Evolutionary conservation across 92 coral and sea anemone species (phyloP).

Genomic region (Zoanthus sociatus): DNA sequence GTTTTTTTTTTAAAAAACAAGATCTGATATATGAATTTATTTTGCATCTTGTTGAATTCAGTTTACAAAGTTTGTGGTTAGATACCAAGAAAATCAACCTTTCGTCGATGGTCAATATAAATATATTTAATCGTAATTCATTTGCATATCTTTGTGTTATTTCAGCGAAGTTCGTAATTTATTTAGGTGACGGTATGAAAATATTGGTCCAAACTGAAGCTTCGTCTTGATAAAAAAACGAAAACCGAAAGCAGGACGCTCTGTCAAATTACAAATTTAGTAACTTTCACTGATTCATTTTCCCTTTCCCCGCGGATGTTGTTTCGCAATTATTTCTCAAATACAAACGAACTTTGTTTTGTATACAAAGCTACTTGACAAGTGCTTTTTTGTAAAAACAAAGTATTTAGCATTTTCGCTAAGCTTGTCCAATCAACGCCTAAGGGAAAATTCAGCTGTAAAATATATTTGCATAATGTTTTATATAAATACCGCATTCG

Average conservation of each 20-base stretch:
- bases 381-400: slow-evolving; percentile 27
- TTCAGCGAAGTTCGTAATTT: slow-evolving; percentile 5
- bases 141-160: neutral
- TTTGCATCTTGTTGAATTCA: neutral
- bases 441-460: slow-evolving; percentile 16
- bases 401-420: slow-evolving; percentile 7
- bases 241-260: neutral
- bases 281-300: neutral
- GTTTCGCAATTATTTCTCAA: slow-evolving; percentile 26
- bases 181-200: neutral
- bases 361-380: slow-evolving; percentile 19
- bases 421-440: slow-evolving; percentile 34
- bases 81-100: neutral
- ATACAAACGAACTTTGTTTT: neutral
- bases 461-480: slow-evolving; percentile 27
- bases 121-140: neutral
- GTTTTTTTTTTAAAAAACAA: neutral
- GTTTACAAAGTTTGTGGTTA: neutral
- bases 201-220: neutral
- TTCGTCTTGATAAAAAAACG: neutral
- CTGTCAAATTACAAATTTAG: neutral
- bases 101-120: neutral
- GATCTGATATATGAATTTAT: neutral
- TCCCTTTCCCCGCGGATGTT: slow-evolving; percentile 12
- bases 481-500: slow-evolving; percentile 22